Conservation (phyloP, 2,888 invertebrate species). For the Lasioglossum figueresi region DNA sequence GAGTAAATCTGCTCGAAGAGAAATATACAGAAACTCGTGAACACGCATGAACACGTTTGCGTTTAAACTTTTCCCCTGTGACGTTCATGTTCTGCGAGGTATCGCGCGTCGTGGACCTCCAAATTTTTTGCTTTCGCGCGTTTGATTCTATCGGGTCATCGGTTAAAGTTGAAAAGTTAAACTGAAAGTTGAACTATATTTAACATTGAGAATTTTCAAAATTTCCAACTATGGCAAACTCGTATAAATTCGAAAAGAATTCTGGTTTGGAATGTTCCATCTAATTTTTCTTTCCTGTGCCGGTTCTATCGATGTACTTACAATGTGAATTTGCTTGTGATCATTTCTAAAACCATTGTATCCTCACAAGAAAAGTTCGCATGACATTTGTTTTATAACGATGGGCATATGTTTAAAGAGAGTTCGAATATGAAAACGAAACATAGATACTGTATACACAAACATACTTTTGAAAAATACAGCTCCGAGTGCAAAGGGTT, state of each 20-base stretch:
- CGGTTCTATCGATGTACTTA: not conserved
- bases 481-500: too few relatives aligned
- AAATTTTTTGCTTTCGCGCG: conserved; percentile 14
- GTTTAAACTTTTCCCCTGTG: conserved; percentile 36
- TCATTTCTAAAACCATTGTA: not conserved
- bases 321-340: not conserved
- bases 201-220: not conserved
- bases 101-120: not conserved
- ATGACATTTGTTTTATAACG: not conserved
- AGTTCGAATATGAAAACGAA: not conserved
- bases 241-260: not conserved
- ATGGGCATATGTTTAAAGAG: not conserved
- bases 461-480: too few relatives aligned
- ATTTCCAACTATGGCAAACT: not conserved
- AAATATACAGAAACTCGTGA: conserved; percentile 51
- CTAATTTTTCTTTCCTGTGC: not conserved
- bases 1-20: conserved; percentile 47
- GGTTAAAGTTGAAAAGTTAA: conserved; percentile 14
- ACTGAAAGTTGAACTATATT: too few relatives aligned
- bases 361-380: not conserved
- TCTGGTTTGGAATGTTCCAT: not conserved
- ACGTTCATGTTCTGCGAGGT: not conserved
- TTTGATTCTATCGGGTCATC: conserved; percentile 1
- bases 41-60: conserved; percentile 32
- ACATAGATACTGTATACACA: not conserved